Base-by-base conservation (phyloP, 2,888 invertebrate species). In the Patella ulyssiponensis region DNA sequence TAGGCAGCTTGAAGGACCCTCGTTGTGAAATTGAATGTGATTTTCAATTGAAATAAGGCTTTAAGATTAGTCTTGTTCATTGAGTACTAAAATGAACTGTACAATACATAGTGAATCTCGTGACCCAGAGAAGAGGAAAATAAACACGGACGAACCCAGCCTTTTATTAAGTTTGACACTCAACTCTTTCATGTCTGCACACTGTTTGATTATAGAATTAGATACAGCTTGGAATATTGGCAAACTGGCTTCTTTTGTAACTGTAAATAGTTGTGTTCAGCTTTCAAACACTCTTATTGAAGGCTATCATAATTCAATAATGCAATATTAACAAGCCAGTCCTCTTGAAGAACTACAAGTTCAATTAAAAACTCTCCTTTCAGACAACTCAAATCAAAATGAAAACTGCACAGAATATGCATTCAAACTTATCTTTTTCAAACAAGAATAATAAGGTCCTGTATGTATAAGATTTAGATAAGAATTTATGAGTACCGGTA, bases 11-110 rank as follows among this genome's bases (percentile, higher is more conserved):
- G 20, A 4, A 64, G 64, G 64, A 23, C 14, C 64, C 64, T 64
- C 23, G 64, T 64, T 4, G 23, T 23, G 23, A 64, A 23, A 64
- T 64, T 64, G 64, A 64, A 64, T 64, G 64, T 64, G 64, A 64
- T 64, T 64, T 64, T 64, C 20, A 64, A 64, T 23, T 64, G 64
- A 64, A 64, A 64, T 64, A 64, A 64, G 23, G 64, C 44, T 64
- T 64, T 20, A 20, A 64, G 64, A 64, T 64, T 64, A 64, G 64
- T 23, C 23, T 14, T 20, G 20, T 14, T 64, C 64, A 64, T 64
- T 64, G 20, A 64, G 64, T 64, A 64, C 64, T 64, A 23, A 64
- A 64, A 64, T 64, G 64, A 64, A 23, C 64, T 23, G 14, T 64
- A 64, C 20, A 64, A 64, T 64, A 64, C 20, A 64, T 23, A 64